Percentiles rank a stretch among this genome's conserved stretches.
These are phyloP conservation scores for Phylloscopus trochilus DNA, from an alignment of 2,113 vertebrate genomes.

Conservation along the genomic window DNA sequence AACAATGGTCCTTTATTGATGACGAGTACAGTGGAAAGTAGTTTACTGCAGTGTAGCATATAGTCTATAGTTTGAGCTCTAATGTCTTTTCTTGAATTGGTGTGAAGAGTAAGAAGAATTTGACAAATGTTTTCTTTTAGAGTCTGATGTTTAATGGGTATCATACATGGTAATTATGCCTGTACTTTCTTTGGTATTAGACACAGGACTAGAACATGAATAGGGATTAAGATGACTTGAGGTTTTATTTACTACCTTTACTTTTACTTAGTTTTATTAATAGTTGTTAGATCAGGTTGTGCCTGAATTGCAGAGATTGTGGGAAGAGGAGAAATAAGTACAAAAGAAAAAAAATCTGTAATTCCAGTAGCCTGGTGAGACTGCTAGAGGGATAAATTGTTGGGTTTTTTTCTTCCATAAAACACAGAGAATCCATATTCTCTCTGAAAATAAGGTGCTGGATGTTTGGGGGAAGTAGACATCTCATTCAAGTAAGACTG, in stretches of 20 bases:
- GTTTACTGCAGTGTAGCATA: neutral
- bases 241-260: neutral
- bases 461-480: accelerated
- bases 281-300: neutral
- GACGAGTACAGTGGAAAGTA: neutral
- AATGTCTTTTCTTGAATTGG: neutral
- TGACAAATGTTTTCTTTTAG: neutral
- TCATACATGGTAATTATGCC: neutral
- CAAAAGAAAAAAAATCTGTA: neutral
- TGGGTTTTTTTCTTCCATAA: neutral
- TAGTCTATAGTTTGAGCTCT: neutral
- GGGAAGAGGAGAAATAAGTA: neutral
- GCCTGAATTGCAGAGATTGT: neutral
- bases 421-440: neutral
- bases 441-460: neutral
- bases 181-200: neutral
- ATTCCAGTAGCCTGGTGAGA: neutral
- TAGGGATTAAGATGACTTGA: neutral
- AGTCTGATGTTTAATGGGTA: neutral
- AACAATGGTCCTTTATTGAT: constrained; percentile 19
- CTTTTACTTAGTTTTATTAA: neutral
- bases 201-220: neutral
- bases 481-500: neutral
- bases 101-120: neutral
- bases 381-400: neutral